Conservation (phyloP, 2,113 vertebrate genomes). For the Mormyrus lacerda region DNA sequence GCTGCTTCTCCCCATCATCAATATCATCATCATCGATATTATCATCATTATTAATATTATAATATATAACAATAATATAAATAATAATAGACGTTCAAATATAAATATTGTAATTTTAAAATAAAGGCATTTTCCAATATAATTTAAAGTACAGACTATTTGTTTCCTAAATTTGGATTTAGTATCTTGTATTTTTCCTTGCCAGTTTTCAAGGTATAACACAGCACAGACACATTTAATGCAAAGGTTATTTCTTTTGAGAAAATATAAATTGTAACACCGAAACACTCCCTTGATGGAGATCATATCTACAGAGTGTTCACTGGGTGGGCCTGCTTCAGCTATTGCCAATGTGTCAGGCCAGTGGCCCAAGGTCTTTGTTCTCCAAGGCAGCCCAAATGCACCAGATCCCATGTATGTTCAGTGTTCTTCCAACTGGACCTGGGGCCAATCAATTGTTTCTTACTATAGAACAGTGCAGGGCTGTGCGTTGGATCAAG, state of each 20-base stretch:
- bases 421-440: background rate
- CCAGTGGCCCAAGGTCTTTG: background rate
- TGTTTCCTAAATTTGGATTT: background rate
- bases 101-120: background rate
- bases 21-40: background rate
- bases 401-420: background rate
- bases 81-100: background rate
- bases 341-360: background rate
- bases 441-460: conserved; percentile 22
- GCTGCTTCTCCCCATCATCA: background rate
- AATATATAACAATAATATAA: background rate
- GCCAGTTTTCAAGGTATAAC: background rate
- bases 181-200: background rate
- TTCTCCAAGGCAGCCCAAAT: background rate
- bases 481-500: background rate
- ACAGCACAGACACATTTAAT: background rate
- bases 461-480: conserved; percentile 4
- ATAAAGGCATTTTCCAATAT: background rate
- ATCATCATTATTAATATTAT: background rate
- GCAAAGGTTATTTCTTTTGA: background rate
- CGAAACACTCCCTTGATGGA: background rate
- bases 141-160: background rate
- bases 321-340: background rate
- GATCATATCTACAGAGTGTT: background rate
- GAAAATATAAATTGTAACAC: background rate